Base-by-base conservation (phyloP, 2,113 vertebrate genomes). In the Globicephala melas region DNA sequence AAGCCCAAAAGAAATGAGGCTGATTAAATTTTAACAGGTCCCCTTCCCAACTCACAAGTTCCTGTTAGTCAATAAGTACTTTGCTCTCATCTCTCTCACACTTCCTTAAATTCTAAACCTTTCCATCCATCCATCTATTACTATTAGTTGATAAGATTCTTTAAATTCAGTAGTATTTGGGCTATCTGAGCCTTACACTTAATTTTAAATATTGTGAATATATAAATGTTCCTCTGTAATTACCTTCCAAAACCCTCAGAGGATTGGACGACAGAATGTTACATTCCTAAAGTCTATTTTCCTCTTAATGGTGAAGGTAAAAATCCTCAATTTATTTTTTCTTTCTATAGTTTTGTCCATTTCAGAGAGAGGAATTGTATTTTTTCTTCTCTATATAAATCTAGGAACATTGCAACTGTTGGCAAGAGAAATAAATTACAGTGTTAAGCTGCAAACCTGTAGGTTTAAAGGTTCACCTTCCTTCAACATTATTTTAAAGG, bases 351-450 rank as follows among this genome's bases (percentile, higher is more conserved):
- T 79, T 93, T 94, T 94, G 60, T 90, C 76, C 79, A 81, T 97
- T 98, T 96, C 62, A 96, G 94, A 85, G 77, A 93, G 53, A 91
- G 58, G 63, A 83, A 97, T 96, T 95, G 86, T 91, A 94, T 81
- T 91, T 96, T 96, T 96, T 55, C 83, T 96, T 93, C 25, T 92
- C 89, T 96, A 65, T 74, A 95, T 91, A 95, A 97, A 74, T 92
- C 94, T 91, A 92, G 85, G 47, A 95, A 60, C 47, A 58, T 47
- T 94, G 79, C 71, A 67, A 83, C 53, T 90, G 31, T 95, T 97
- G 73, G 92, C 94, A 97, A 50, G 84, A 97, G 68, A 98, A 97
- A 97, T 84, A 97, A 98, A 98, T 97, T 98, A 95, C 70, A 95
- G 55, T 86, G 81, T 76, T 97, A 97, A 97, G 84, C 84, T 80